Evolutionary conservation across 1,140 invertebrate genomes (phyloP).

Genomic region (Scaptomyza graminum): DNA sequence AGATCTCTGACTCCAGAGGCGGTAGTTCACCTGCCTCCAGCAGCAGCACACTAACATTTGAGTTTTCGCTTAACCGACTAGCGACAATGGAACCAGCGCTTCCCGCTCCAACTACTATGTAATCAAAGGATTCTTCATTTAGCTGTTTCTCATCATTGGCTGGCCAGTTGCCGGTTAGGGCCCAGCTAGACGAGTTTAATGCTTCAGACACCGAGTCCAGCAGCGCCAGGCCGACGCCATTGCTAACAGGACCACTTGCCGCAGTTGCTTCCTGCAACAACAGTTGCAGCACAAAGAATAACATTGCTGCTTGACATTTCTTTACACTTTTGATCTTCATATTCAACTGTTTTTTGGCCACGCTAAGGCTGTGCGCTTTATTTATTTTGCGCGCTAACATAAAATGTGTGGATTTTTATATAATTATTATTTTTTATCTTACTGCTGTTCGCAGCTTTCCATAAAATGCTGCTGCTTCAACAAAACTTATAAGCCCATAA

Average conservation of each 20-base stretch:
- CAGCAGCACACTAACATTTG: conserved; percentile 78
- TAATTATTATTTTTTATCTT: conserved; percentile 10
- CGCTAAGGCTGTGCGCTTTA: conserved; percentile 1
- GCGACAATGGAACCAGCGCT: conserved; percentile 87
- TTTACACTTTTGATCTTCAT: conserved; percentile 17
- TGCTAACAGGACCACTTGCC: conserved; percentile 40
- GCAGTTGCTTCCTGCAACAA: not conserved
- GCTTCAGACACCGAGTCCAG: conserved; percentile 84
- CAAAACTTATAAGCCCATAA: not conserved
- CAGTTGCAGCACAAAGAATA: not conserved
- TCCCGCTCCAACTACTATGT: conserved; percentile 86
- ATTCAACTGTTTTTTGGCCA: conserved; percentile 11
- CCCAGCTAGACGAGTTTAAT: conserved; percentile 85
- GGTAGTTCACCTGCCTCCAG: conserved; percentile 84
- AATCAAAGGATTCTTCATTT: conserved; percentile 82
- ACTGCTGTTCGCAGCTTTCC: not conserved
- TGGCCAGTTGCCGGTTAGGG: conserved; percentile 85
- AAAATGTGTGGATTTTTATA: not conserved
- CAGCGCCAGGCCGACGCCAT: conserved; percentile 84
- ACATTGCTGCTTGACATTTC: not conserved
- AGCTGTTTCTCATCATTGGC: conserved; percentile 79
- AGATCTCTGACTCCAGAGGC: conserved; percentile 63
- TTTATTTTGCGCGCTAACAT: not conserved
- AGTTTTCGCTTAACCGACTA: conserved; percentile 66
- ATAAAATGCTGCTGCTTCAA: conserved; percentile 2